A percentile compares a stretch with the other conserved stretches of the same genome.
Evolutionary conservation across 2,888 invertebrate genomes (phyloP).

Genomic region (Dromius quadrimaculatus): DNA sequence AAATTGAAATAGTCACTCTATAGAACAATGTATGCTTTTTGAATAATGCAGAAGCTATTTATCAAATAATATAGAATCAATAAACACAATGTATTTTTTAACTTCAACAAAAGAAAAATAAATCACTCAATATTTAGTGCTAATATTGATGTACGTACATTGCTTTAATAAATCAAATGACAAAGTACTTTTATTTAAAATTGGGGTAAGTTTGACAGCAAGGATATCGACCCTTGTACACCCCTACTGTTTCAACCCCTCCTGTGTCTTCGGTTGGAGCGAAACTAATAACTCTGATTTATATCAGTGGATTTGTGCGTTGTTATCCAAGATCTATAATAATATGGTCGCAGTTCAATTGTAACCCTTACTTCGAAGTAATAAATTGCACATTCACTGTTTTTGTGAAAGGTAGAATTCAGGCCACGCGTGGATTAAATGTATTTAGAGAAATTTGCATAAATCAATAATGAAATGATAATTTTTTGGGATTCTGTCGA

Average conservation of each 20-base stretch:
- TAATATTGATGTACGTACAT: not conserved
- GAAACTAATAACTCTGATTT: slow-evolving; percentile 41
- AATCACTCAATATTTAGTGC: slow-evolving; percentile 17
- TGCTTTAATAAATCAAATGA: slow-evolving; percentile 25
- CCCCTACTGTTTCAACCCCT: not conserved
- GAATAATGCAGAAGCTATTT: too few species aligned
- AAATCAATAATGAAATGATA: slow-evolving; percentile 36
- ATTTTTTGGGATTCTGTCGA: slow-evolving; percentile 20
- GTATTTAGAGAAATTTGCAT: slow-evolving; percentile 28
- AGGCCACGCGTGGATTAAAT: slow-evolving; percentile 36
- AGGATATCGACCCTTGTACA: slow-evolving; percentile 23
- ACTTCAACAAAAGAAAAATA: not conserved
- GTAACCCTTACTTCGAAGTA: slow-evolving; percentile 6
- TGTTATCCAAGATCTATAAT: slow-evolving; percentile 37
- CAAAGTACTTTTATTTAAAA: slow-evolving; percentile 29
- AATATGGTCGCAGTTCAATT: slow-evolving; percentile 25
- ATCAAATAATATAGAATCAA: slow-evolving; percentile 6
- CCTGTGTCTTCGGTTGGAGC: slow-evolving; percentile 32
- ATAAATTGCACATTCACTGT: slow-evolving; percentile 15
- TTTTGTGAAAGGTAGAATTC: slow-evolving; percentile 15
- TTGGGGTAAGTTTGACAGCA: slow-evolving; percentile 26
- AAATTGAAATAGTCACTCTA: too few species aligned
- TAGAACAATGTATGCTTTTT: too few species aligned
- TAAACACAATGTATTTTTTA: slow-evolving; percentile 9
- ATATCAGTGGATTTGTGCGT: slow-evolving; percentile 40